phyloP scores from a whole-genome alignment of 1,140 invertebrate species.

The Diachasma alloeum region DNA sequence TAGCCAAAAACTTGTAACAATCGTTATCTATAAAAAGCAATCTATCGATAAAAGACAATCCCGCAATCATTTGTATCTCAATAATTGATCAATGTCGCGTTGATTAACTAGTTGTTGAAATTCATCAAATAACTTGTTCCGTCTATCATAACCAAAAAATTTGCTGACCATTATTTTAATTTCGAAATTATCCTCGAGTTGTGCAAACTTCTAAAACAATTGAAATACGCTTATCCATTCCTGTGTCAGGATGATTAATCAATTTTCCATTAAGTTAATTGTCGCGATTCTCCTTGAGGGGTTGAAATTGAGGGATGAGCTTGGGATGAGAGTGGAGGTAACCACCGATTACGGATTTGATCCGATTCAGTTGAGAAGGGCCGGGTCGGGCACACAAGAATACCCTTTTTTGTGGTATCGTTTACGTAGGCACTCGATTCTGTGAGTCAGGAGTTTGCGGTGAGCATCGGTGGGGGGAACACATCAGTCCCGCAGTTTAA shows the following conservation, averaged over 20 bases:
- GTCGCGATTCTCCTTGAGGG: background rate
- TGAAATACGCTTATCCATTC: no score
- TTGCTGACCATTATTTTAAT: no score
- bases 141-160: no score
- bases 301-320: background rate
- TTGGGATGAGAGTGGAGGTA: background rate
- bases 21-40: no score
- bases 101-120: no score
- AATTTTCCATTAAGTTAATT: constrained; percentile 14
- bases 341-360: constrained; percentile 8
- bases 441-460: background rate
- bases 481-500: background rate
- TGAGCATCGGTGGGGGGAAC: background rate
- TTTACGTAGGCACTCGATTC: background rate
- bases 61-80: no score
- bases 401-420: constrained; percentile 1
- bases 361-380: constrained; percentile 11
- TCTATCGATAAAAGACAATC: no score
- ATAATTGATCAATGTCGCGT: no score
- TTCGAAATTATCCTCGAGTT: no score
- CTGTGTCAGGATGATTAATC: constrained; percentile 1
- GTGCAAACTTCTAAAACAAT: no score
- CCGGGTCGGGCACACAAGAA: background rate
- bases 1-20: no score
- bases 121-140: no score